Evolutionary conservation across 2,888 invertebrate species (phyloP).

Genomic region (Candidula unifasciata): DNA sequence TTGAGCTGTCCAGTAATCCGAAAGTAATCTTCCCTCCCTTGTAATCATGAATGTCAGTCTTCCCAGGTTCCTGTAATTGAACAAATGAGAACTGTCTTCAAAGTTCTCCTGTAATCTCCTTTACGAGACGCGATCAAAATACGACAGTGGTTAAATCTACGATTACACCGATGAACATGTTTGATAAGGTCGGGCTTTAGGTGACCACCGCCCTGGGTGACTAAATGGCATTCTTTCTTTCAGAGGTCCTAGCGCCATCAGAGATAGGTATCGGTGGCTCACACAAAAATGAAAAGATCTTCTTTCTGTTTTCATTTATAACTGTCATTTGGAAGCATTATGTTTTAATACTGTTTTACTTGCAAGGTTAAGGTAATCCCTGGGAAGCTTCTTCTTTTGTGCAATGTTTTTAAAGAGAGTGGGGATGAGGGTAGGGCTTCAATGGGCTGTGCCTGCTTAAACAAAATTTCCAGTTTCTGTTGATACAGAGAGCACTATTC

Average conservation of each 20-base stretch:
- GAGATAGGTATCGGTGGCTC: background rate
- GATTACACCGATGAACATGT: background rate
- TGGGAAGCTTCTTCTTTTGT: too few relatives aligned
- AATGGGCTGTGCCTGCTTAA: too few relatives aligned
- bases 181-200: background rate
- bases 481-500: too few relatives aligned
- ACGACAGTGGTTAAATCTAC: background rate
- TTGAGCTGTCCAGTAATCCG: background rate
- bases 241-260: background rate
- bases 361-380: too few relatives aligned
- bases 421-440: too few relatives aligned
- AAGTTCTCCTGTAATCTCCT: background rate
- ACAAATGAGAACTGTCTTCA: conserved; percentile 16
- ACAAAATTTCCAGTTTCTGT: too few relatives aligned
- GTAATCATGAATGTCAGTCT: background rate
- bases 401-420: too few relatives aligned
- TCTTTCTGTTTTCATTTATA: background rate
- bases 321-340: too few relatives aligned
- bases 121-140: background rate
- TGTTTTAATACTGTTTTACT: too few relatives aligned
- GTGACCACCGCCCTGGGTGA: background rate
- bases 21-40: background rate
- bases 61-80: background rate
- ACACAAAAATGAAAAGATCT: background rate
- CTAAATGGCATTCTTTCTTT: background rate